Evolutionary conservation across 2,888 invertebrate species (phyloP).

Genomic region (Andrena marginata): DNA sequence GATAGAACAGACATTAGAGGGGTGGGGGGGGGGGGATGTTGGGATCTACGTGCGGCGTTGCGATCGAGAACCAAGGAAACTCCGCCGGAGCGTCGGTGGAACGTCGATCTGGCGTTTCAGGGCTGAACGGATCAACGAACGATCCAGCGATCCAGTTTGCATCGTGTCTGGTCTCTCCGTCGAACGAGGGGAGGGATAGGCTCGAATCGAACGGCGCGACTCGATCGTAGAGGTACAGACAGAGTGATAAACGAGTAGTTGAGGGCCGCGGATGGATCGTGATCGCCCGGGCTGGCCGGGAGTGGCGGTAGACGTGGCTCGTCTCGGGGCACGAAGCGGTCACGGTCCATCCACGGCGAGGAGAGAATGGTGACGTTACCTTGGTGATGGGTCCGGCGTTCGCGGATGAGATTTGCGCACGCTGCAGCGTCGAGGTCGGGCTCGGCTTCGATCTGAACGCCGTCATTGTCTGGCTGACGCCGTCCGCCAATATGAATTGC

Average conservation of each 20-base stretch:
- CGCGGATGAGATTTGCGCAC: constrained; percentile 87
- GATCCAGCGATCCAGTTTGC: constrained; percentile 44
- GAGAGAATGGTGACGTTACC: constrained; percentile 87
- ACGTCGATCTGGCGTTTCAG: constrained; percentile 40
- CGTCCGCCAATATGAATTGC: constrained; percentile 99
- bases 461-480: constrained; percentile 99
- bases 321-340: not conserved
- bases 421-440: constrained; percentile 90
- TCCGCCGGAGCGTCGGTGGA: constrained; percentile 12
- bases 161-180: not conserved
- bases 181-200: not conserved
- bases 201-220: constrained; percentile 10
- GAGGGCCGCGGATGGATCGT: constrained; percentile 18
- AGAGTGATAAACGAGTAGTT: not conserved
- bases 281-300: constrained; percentile 11
- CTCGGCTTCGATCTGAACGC: constrained; percentile 98
- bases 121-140: constrained; percentile 45
- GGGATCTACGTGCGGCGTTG: constrained; percentile 27
- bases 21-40: not conserved
- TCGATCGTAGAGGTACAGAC: constrained; percentile 18
- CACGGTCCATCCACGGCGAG: constrained; percentile 22
- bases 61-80: constrained; percentile 36
- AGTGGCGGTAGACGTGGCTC: not conserved
- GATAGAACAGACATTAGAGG: not conserved
- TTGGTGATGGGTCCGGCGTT: constrained; percentile 96